Evolutionary conservation across 1,140 invertebrate genomes (phyloP), one percentile per base, ranked within the genome.

Genomic region (Drosophila pandora): DNA sequence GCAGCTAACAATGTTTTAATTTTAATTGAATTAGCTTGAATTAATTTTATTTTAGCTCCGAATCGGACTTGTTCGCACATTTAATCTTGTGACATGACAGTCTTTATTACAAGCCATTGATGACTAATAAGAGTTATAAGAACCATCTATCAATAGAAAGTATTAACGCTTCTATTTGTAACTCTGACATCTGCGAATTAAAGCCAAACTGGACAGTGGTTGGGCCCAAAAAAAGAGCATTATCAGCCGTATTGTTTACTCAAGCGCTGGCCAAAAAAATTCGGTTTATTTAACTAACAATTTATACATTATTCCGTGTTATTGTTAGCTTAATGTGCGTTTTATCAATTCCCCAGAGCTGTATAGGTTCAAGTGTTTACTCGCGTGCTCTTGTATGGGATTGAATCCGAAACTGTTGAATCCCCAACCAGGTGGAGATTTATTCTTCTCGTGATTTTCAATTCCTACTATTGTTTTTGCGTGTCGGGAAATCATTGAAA

Each of bases 121-220:
- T 73, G 69, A 73, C 58, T 65, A 62, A 74, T 49, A 39, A 21
- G 48, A 60, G 53, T 74, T 76, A 69, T 64, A 37, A 49, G n/a
- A 63, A 72, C 25, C 23, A 60, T 52, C 72, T 85, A 85, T 76
- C 76, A 80, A 83, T 83, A 83, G 78, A 72, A 60, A 60, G 61
- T 47, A 67, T 75, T 63, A 63, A 43, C 76, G 75, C n/a, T n/a
- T n/a, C 52, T 23, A 65, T 54, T 17, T 34, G 48, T 58, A 12
- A 9, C 4, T 6, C 25, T 28, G 25, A 5, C 10, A 37, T 22
- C 22, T 67, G 13, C 12, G n/a, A n/a, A 17, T 25, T 45, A 12
- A 72, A 61, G 25, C 13, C 67, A 43, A 64, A 30, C 23, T 37
- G 13, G 12, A 17, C 37, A 65, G 30, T 25, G 25, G 23, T 28